Percentiles rank a stretch among this genome's conserved stretches.
Conservation (phyloP, 2,888 invertebrate species). For the Gari tellinella region DNA sequence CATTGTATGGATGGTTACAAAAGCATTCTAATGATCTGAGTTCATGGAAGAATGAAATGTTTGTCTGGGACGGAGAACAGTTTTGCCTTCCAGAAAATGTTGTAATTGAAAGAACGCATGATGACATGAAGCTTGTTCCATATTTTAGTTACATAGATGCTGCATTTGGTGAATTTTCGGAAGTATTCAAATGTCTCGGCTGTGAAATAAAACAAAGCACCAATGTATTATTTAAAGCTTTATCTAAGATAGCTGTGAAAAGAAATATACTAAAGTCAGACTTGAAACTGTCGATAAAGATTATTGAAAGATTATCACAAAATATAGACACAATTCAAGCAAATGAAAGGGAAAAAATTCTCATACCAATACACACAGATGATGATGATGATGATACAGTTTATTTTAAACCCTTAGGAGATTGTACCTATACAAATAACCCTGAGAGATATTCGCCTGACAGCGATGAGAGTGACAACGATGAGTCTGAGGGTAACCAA, state of each 20-base stretch:
- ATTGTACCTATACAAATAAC: constrained; percentile 52
- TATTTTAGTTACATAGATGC: constrained; percentile 45
- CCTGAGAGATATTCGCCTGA: constrained; percentile 34
- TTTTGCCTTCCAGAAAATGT: constrained; percentile 41
- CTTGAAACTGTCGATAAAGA: constrained; percentile 39
- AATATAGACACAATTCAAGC: constrained; percentile 8
- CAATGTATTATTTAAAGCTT: constrained; percentile 25
- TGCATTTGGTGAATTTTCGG: constrained; percentile 33
- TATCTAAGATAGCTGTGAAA: constrained; percentile 18
- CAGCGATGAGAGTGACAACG: constrained; percentile 23
- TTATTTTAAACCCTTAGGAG: constrained; percentile 17
- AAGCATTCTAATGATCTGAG: neutral
- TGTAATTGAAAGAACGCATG: constrained; percentile 9
- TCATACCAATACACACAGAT: constrained; percentile 37
- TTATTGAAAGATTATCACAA: constrained; percentile 36
- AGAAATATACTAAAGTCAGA: constrained; percentile 25
- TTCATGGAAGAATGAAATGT: neutral
- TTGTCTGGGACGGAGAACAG: constrained; percentile 54
- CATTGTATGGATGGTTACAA: constrained; percentile 4
- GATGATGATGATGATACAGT: constrained; percentile 3
- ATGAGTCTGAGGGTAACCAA: too few relatives aligned
- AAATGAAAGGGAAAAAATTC: constrained; percentile 2
- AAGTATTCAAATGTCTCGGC: constrained; percentile 32
- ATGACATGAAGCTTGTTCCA: constrained; percentile 47
- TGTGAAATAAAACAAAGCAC: constrained; percentile 37